These are phyloP conservation scores for Cephalopholis sonnerati DNA, from an alignment of 2,113 vertebrate species.

Conservation along the genomic window DNA sequence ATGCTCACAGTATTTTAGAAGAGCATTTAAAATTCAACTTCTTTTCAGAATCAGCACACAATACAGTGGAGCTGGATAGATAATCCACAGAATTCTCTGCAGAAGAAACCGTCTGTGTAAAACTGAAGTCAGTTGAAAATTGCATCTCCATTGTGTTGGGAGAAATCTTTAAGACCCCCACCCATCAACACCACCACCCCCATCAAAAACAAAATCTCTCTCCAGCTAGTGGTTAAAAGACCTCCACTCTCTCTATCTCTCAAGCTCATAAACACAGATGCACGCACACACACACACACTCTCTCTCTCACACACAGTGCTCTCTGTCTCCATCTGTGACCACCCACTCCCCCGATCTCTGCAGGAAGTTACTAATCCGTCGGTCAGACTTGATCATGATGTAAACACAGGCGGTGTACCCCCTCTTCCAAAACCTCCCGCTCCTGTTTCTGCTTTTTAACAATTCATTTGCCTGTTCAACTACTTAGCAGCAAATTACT, in stretches of 20 bases:
- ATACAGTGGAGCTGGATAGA: not conserved
- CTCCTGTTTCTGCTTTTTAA: conserved; percentile 36
- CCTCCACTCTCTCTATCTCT: not conserved
- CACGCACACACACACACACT: not conserved
- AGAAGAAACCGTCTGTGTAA: not conserved
- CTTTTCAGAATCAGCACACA: not conserved
- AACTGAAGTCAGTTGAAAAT: not conserved
- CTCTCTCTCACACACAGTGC: not conserved
- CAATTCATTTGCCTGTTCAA: conserved; percentile 17
- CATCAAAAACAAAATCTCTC: not conserved
- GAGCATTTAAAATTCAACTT: not conserved
- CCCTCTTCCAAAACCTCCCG: conserved; percentile 10
- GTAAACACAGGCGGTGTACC: conserved; percentile 32
- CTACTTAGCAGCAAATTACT: conserved; percentile 3
- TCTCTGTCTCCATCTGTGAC: conserved; percentile 18
- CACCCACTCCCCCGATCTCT: conserved; percentile 41
- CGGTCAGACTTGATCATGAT: conserved; percentile 39
- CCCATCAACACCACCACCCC: not conserved
- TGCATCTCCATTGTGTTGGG: not conserved
- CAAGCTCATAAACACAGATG: not conserved
- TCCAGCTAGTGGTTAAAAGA: not conserved
- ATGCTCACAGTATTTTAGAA: not conserved
- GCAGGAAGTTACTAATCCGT: conserved; percentile 49
- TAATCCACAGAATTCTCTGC: not conserved
- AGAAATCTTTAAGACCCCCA: not conserved